These are phyloP conservation scores for Euphydryas editha DNA, from an alignment of 2,888 invertebrate genomes.

Conservation along the genomic window DNA sequence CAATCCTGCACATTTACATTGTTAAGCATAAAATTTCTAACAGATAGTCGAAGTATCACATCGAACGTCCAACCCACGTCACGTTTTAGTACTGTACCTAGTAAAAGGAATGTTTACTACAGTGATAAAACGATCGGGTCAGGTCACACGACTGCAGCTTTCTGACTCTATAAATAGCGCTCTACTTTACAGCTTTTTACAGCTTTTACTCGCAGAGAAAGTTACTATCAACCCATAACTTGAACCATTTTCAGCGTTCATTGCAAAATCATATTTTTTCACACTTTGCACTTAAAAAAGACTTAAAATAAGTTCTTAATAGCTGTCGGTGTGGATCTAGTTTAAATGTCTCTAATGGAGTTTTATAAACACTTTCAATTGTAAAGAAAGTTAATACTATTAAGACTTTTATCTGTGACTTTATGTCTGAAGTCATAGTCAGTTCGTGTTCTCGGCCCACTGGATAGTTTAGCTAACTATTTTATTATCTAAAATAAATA, in stretches of 20 bases:
- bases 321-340: neutral
- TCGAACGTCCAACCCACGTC: neutral
- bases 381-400: neutral
- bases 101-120: slow-evolving; percentile 1
- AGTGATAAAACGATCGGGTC: neutral
- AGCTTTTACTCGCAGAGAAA: slow-evolving; percentile 9
- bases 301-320: neutral
- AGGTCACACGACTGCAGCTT: neutral
- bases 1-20: neutral
- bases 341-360: neutral
- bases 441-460: no score
- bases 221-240: neutral
- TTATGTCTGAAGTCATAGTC: neutral
- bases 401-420: neutral
- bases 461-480: no score
- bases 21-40: neutral
- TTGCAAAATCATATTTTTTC: neutral
- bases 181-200: slow-evolving; percentile 6
- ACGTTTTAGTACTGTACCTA: neutral
- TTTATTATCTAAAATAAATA: no score
- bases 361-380: neutral
- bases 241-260: neutral
- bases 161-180: neutral
- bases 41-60: neutral
- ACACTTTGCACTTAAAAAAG: neutral